These are phyloP conservation scores for Harpalus rubripes DNA, from an alignment of 2,888 invertebrate species.

Conservation along the genomic window DNA sequence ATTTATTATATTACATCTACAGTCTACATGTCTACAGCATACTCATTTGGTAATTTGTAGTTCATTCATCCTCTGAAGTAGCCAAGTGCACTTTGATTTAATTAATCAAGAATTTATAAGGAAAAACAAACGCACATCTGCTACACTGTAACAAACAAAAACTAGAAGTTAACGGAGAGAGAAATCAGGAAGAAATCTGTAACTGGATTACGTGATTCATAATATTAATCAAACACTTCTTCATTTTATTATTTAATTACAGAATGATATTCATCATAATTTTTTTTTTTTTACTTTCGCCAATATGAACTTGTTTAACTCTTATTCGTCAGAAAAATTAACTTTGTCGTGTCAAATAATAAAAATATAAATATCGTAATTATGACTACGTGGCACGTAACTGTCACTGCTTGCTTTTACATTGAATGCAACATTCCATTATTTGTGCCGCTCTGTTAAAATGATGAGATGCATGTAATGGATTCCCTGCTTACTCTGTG, in stretches of 20 bases:
- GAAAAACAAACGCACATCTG: conserved; percentile 1
- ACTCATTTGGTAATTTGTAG: background rate
- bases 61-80: background rate
- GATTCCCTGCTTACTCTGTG: too few species aligned
- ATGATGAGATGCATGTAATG: too few species aligned
- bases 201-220: background rate
- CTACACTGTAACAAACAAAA: background rate
- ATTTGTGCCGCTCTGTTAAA: too few species aligned
- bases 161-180: background rate
- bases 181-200: background rate
- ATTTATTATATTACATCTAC: background rate
- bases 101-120: background rate
- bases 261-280: background rate
- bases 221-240: background rate
- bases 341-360: too few species aligned
- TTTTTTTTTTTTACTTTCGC: background rate
- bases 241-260: background rate
- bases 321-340: too few species aligned
- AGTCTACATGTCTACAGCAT: background rate
- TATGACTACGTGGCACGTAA: too few species aligned
- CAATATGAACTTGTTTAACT: too few species aligned
- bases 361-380: too few species aligned
- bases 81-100: background rate
- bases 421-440: too few species aligned
- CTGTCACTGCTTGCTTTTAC: too few species aligned